Evolutionary conservation across 1,140 invertebrate species (phyloP).

Genomic region (Apis dorsata): DNA sequence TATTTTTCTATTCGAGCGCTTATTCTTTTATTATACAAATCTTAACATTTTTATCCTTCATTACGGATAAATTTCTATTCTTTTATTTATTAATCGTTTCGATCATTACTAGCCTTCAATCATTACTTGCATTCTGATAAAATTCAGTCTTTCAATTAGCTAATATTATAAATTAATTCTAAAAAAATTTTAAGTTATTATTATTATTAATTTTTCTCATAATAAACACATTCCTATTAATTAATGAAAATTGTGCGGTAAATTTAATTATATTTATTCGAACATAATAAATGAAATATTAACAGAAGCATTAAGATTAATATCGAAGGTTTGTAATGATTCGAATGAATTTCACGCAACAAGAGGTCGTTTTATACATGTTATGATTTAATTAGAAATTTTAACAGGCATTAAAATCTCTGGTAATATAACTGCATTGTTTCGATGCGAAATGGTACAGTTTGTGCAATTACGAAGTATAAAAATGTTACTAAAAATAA

Average conservation of each 20-base stretch:
- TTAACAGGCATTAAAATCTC: slow-evolving; percentile 44
- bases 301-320: too few relatives aligned
- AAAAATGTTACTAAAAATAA: not conserved
- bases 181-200: not conserved
- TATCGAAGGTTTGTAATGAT: slow-evolving; percentile 37
- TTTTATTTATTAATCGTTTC: not conserved
- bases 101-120: slow-evolving; percentile 41
- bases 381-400: slow-evolving; percentile 12
- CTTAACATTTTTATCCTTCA: slow-evolving; percentile 38
- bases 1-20: slow-evolving; percentile 20
- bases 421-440: slow-evolving; percentile 20
- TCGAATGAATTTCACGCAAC: not conserved
- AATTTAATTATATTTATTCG: not conserved
- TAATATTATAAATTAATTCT: not conserved
- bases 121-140: slow-evolving; percentile 6
- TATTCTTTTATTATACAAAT: slow-evolving; percentile 49
- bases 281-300: not conserved
- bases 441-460: not conserved
- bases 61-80: not conserved
- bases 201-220: not conserved
- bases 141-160: slow-evolving; percentile 37
- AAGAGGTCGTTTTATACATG: not conserved
- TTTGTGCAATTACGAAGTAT: not conserved
- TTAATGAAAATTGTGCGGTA: too few relatives aligned
- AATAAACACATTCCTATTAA: too few relatives aligned